A percentile compares a stretch with the other conserved stretches of the same genome.
Conservation (phyloP, 2,888 invertebrate genomes). For the Pediacus dermestoides region DNA sequence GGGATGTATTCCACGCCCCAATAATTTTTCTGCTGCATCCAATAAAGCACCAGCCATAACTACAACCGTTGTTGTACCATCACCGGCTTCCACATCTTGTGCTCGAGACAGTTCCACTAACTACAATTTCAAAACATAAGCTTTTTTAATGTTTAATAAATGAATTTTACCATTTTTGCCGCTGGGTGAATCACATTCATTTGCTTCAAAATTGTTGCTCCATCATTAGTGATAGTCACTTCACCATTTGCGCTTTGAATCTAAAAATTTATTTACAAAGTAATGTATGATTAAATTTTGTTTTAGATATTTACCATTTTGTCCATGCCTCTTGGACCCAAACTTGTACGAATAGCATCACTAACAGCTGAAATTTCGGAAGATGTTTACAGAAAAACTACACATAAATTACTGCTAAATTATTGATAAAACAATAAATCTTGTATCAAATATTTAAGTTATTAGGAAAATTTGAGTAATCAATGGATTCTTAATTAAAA, state of each 20-base stretch:
- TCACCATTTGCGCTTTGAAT: conserved; percentile 96
- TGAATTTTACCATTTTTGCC: conserved; percentile 83
- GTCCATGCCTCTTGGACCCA: conserved; percentile 99
- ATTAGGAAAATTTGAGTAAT: conserved; percentile 7
- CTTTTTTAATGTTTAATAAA: too few relatives aligned
- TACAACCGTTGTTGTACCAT: conserved; percentile 98
- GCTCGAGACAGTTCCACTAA: conserved; percentile 97
- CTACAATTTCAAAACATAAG: conserved; percentile 54
- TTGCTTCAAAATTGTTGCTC: conserved; percentile 97
- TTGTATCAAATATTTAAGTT: conserved; percentile 1
- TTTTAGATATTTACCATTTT: conserved; percentile 91
- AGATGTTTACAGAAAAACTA: conserved; percentile 12
- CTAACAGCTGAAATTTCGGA: conserved; percentile 79
- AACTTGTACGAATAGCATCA: conserved; percentile 96
- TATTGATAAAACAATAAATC: conserved; percentile 8
- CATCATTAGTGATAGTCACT: conserved; percentile 99
- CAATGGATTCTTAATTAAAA: too few relatives aligned
- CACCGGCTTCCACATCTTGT: conserved; percentile 98
- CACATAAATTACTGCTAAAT: background rate
- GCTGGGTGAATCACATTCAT: conserved; percentile 99
- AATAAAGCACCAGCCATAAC: conserved; percentile 94
- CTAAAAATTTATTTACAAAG: conserved; percentile 50
- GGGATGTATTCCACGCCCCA: conserved; percentile 94
- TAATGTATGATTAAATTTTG: conserved; percentile 6
- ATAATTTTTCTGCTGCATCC: conserved; percentile 88